Evolutionary conservation across 2,113 vertebrate species (phyloP), one percentile per base, ranked within the genome.

Genomic region (Entelurus aequoreus): DNA sequence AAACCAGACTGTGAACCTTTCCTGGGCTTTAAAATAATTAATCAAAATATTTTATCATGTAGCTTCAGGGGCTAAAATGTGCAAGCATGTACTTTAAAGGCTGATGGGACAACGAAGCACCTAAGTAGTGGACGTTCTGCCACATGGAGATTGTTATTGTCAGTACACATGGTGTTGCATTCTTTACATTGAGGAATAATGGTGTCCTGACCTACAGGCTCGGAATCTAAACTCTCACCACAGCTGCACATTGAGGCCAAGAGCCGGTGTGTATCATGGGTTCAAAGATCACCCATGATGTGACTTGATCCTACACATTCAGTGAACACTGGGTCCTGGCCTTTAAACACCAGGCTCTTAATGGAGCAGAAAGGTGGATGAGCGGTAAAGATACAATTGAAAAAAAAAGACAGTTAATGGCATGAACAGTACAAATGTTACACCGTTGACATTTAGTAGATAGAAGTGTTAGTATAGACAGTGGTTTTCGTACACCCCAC

Each of bases 251-350:
- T 80, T 81, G 5, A 78, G 54, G 71, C 75, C 77, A 71, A 85
- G 58, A 72, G 63, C 66, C 70, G 67, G 69, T 62, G 72, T 68
- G 66, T 67, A 76, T 74, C 37, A 48, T 53, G 57, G 74, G 84
- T 49, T 87, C 85, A 88, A 66, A 89, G 88, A 81, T 88, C 82
- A 75, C 42, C 63, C 64, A 78, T 74, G 83, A 88, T 82, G 83
- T 85, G 85, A 86, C 84, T 86, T 72, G 86, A 84, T 84, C 85
- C 81, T 71, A 66, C 38, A 77, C 79, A 80, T 82, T 87, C 86
- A 82, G 78, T 87, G 75, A 68, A 68, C 66, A 65, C 63, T 56
- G 47, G 80, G 79, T 81, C 80, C 63, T 60, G 79, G 70, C 67
- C 79, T 83, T 75, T 75, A 28, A 76, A 49, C 51, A 68, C 15